These are phyloP conservation scores for Thalassaphorura encarpata DNA, from an alignment of 1,140 invertebrate genomes.

Conservation along the genomic window DNA sequence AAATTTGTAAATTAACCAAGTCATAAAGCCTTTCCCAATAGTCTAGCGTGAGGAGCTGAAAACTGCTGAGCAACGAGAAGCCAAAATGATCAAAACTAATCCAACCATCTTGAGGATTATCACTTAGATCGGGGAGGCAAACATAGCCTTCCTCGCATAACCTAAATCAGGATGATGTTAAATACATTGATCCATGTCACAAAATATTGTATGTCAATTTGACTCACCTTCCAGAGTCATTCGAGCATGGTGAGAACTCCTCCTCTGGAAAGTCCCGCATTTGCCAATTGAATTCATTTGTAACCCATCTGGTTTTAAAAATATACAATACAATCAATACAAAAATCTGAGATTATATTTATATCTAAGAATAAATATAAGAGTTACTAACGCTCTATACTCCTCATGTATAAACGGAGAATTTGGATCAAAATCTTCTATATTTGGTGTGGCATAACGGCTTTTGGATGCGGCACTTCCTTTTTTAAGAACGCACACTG, in stretches of 20 bases:
- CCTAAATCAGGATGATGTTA: constrained; percentile 39
- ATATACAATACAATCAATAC: no score
- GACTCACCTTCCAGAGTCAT: constrained; percentile 14
- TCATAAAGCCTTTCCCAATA: constrained; percentile 92
- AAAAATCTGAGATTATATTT: not conserved
- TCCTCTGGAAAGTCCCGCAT: constrained; percentile 25
- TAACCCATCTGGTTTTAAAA: constrained; percentile 32
- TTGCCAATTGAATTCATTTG: constrained; percentile 27
- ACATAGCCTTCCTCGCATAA: constrained; percentile 65
- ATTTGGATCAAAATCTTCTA: not conserved
- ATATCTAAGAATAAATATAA: no score
- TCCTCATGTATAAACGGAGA: not conserved
- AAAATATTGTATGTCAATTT: not conserved
- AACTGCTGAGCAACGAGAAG: constrained; percentile 86
- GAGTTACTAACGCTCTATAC: not conserved
- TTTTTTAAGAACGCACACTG: constrained; percentile 61
- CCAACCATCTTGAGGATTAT: constrained; percentile 83
- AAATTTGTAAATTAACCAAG: constrained; percentile 65
- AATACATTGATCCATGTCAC: constrained; percentile 1
- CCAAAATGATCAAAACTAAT: constrained; percentile 90
- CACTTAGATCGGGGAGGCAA: constrained; percentile 66
- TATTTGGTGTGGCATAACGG: no score
- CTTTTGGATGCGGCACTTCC: not conserved
- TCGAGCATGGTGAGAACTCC: constrained; percentile 29
- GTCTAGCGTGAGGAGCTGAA: constrained; percentile 82